Percentiles rank a stretch among this genome's conserved stretches.
Evolutionary conservation across 1,140 invertebrate species (phyloP).

Genomic region (Plutomurus gul): DNA sequence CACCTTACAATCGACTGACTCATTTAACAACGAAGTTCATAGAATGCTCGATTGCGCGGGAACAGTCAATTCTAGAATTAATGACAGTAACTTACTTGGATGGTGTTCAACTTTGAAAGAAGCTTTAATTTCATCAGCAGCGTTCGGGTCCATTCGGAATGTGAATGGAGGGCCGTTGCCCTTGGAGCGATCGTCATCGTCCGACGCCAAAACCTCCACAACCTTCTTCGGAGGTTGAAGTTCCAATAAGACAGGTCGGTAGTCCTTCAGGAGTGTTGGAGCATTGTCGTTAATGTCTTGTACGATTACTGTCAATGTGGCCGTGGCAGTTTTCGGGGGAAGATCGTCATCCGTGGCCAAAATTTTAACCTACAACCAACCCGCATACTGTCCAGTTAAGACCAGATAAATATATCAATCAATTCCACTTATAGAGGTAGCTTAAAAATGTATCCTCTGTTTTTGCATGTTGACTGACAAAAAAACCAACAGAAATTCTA

Average conservation of each 20-base stretch:
- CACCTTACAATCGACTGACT: too few relatives aligned
- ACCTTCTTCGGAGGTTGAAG: slow-evolving; percentile 86
- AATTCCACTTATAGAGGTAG: too few relatives aligned
- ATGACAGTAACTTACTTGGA: slow-evolving; percentile 70
- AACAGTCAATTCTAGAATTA: neutral
- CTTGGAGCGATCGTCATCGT: slow-evolving; percentile 91
- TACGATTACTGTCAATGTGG: slow-evolving; percentile 91
- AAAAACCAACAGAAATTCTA: too few relatives aligned
- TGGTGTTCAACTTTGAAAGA: slow-evolving; percentile 94
- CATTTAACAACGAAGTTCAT: neutral
- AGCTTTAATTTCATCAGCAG: slow-evolving; percentile 86
- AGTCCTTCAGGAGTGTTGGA: slow-evolving; percentile 87
- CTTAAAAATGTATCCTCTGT: too few relatives aligned
- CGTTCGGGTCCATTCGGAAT: slow-evolving; percentile 87
- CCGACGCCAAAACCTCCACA: slow-evolving; percentile 89
- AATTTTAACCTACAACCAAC: slow-evolving; percentile 75
- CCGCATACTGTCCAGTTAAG: neutral
- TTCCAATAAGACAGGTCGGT: slow-evolving; percentile 87
- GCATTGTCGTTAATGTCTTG: slow-evolving; percentile 96
- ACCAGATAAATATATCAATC: too few relatives aligned
- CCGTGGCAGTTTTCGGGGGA: slow-evolving; percentile 92
- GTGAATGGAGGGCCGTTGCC: slow-evolving; percentile 94
- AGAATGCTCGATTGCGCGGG: neutral
- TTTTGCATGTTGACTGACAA: too few relatives aligned
- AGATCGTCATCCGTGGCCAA: slow-evolving; percentile 91